These are phyloP conservation scores for Esox lucius DNA, from an alignment of 2,797 vertebrate species.

Conservation along the genomic window DNA sequence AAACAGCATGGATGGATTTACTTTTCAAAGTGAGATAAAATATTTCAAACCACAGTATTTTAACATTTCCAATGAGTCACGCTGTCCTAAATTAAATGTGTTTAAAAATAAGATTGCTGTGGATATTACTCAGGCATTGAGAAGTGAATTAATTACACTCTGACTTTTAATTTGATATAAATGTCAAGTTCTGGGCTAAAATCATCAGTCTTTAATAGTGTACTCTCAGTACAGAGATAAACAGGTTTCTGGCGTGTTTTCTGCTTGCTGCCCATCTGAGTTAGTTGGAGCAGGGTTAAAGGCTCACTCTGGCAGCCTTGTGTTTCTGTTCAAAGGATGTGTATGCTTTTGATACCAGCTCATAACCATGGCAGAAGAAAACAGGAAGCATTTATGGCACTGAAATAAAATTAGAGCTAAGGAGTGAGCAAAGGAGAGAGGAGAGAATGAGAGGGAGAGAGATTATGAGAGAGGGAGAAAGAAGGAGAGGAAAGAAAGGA, in stretches of 20 bases:
- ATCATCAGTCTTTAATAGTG: constrained; percentile 65
- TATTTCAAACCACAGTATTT: constrained; percentile 66
- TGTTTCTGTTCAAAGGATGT: constrained; percentile 41
- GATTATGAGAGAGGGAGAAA: neutral
- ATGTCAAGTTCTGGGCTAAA: constrained; percentile 63
- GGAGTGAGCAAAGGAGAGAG: neutral
- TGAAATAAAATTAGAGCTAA: neutral
- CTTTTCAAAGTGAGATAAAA: constrained; percentile 53
- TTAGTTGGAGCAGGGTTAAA: constrained; percentile 30
- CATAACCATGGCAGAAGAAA: constrained; percentile 31
- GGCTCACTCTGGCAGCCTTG: constrained; percentile 42
- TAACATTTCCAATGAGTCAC: constrained; percentile 62
- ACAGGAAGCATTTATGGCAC: neutral
- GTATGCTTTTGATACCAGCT: constrained; percentile 41
- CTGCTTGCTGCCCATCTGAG: constrained; percentile 31
- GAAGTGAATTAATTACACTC: constrained; percentile 67
- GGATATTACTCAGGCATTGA: constrained; percentile 56
- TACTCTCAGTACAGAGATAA: constrained; percentile 40
- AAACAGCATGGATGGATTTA: constrained; percentile 59
- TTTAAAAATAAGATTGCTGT: constrained; percentile 47
- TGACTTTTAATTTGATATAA: constrained; percentile 65
- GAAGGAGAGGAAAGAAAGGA: too few species aligned
- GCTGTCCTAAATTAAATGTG: constrained; percentile 61
- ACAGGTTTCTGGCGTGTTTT: constrained; percentile 40
- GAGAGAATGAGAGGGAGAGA: neutral